These are phyloP conservation scores for Hydrozoanthus gracilis DNA, from an alignment of 92 coral and sea anemone genomes.

Conservation along the genomic window DNA sequence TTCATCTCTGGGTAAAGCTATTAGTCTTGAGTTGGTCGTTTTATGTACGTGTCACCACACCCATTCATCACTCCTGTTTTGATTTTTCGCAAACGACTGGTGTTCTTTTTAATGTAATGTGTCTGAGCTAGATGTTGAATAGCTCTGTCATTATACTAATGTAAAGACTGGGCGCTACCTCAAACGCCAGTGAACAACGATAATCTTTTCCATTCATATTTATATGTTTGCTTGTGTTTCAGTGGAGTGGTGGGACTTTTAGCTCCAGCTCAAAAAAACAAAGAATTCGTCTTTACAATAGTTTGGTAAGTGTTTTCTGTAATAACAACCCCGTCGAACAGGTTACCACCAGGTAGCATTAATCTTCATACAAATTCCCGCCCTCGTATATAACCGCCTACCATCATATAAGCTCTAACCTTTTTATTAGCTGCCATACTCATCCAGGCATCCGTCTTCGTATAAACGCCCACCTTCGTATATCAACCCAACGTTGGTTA, in stretches of 20 bases:
- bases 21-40: no score
- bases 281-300: slow-evolving; percentile 40
- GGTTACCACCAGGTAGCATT: not conserved
- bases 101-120: no score
- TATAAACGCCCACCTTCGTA: no score
- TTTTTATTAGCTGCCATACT: no score
- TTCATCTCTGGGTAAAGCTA: no score
- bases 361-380: not conserved
- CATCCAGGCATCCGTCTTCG: no score
- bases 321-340: not conserved
- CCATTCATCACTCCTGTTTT: no score
- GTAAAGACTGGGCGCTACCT: not conserved
- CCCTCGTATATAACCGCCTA: not conserved
- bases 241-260: slow-evolving; percentile 32
- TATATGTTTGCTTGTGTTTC: not conserved
- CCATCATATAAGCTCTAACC: no score
- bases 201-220: not conserved
- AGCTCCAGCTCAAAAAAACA: slow-evolving; percentile 33
- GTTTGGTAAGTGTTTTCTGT: slow-evolving; percentile 11
- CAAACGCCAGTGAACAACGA: not conserved
- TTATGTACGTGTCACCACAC: no score
- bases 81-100: no score
- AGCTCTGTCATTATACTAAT: not conserved
- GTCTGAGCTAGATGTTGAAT: not conserved
- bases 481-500: no score